Evolutionary conservation across 2,888 invertebrate species (phyloP).

Genomic region (Nezara viridula): DNA sequence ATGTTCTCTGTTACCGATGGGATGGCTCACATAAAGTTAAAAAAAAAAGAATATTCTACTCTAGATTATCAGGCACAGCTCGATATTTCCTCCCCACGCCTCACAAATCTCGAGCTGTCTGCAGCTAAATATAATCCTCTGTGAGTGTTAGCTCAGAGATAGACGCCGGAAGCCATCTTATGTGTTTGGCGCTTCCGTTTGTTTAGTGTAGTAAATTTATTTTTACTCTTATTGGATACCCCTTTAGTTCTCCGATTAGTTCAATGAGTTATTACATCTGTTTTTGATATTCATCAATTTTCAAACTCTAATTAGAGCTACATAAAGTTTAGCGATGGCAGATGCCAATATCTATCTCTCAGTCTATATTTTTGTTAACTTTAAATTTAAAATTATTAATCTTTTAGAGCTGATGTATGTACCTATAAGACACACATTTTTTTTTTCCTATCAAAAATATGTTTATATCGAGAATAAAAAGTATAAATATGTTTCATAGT

Average conservation of each 20-base stretch:
- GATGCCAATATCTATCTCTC: no score
- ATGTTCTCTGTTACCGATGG: slow-evolving; percentile 5
- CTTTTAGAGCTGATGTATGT: no score
- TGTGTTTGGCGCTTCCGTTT: slow-evolving; percentile 31
- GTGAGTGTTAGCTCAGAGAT: slow-evolving; percentile 29
- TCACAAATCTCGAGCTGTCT: slow-evolving; percentile 23
- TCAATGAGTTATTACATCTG: not conserved
- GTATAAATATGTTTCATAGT: no score
- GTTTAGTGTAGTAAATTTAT: slow-evolving; percentile 5
- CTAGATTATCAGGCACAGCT: slow-evolving; percentile 4
- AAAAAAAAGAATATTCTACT: not conserved
- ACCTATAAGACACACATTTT: no score
- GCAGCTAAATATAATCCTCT: slow-evolving; percentile 15
- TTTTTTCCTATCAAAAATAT: no score
- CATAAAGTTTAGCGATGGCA: no score
- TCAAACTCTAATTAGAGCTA: no score
- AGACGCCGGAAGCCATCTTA: slow-evolving; percentile 28
- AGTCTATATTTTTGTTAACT: no score
- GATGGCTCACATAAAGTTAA: not conserved
- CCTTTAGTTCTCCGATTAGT: not conserved
- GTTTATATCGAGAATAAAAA: no score
- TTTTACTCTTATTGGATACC: not conserved
- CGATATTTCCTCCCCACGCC: slow-evolving; percentile 13
- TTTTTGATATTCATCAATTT: no score
- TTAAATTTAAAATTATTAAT: no score